Base-by-base conservation (phyloP, 1,140 invertebrate species). In the Conopomorpha cramerella region DNA sequence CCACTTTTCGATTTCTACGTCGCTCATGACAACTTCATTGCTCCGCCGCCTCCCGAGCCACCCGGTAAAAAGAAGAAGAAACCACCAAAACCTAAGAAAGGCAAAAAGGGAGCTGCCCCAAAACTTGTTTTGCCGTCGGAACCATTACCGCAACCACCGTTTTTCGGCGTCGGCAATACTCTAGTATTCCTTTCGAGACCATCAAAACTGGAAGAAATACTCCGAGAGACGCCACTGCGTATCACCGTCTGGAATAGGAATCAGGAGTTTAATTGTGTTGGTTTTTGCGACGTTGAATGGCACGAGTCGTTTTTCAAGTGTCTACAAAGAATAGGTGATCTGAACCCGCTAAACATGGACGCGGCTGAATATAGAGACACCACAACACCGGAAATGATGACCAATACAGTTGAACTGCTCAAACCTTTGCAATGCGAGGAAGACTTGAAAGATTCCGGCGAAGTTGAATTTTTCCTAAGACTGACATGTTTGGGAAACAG, bases 161-260 rank as follows among this genome's bases (percentile, higher is more conserved):
- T 58, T 32, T 72, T 70, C 33, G 68, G 71, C 1, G 68, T 73
- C 2, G 71, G 71, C 1, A 72, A 73, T 36, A 46, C 61, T 8
- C 51, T 66, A 8, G 66, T 66, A 47, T 73, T 76, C 38, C 27
- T 73, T 27, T 73, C 68, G 1, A 57, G 71, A 49, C 71, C 71
- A 17, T 64, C 62, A 0, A 71, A 67, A 43, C 36, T 76, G 30
- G 56, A 60, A 45, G 67, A 76, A 41, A 30, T 70, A 2, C 43
- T 76, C 19, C 47, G 27, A 26, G 59, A 70, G 34, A 76, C 68
- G n/a, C 71, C 71, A 1, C 61, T 76, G 39, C 60, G 62, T 30
- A 51, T 73, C 3, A 63, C 63, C 3, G 71, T 73, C 8, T 73
- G 64, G 68, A 73, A 76, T 25, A 62, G 68, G 43, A 65, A 76